Evolutionary conservation across 1,140 invertebrate genomes (phyloP).

Genomic region (Rhyacophila brunnea): DNA sequence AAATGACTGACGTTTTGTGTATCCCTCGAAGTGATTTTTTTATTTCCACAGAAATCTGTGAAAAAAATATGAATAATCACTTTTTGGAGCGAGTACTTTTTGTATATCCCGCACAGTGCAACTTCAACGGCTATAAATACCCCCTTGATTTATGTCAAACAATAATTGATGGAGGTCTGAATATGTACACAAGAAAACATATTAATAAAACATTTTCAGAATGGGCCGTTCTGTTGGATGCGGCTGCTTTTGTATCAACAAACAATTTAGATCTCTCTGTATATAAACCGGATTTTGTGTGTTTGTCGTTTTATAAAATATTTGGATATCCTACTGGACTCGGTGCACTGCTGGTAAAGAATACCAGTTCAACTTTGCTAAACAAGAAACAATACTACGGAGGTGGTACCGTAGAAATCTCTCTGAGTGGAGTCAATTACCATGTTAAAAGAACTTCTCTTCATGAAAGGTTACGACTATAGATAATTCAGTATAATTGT

Average conservation of each 20-base stretch:
- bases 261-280: constrained; percentile 72
- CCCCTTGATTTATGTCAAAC: constrained; percentile 71
- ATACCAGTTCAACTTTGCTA: constrained; percentile 62
- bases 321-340: constrained; percentile 96
- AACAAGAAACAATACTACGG: constrained; percentile 80
- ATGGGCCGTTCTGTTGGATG: constrained; percentile 86
- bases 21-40: constrained; percentile 55
- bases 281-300: constrained; percentile 84
- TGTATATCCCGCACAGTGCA: constrained; percentile 89
- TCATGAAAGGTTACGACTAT: constrained; percentile 78
- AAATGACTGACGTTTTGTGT: constrained; percentile 53
- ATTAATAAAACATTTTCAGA: constrained; percentile 45
- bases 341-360: constrained; percentile 82
- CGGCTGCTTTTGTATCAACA: constrained; percentile 79
- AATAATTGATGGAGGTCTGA: constrained; percentile 63
- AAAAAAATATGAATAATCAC: constrained; percentile 28
- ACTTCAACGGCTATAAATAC: constrained; percentile 91
- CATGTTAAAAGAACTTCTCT: constrained; percentile 67
- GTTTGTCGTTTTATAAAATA: constrained; percentile 96
- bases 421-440: constrained; percentile 67
- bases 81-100: constrained; percentile 63
- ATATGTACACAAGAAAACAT: constrained; percentile 43
- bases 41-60: constrained; percentile 41
- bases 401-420: constrained; percentile 86
- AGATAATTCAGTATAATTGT: too few species aligned